These are phyloP conservation scores for Litocranius walleri DNA, from an alignment of 2,113 vertebrate species.

Conservation along the genomic window DNA sequence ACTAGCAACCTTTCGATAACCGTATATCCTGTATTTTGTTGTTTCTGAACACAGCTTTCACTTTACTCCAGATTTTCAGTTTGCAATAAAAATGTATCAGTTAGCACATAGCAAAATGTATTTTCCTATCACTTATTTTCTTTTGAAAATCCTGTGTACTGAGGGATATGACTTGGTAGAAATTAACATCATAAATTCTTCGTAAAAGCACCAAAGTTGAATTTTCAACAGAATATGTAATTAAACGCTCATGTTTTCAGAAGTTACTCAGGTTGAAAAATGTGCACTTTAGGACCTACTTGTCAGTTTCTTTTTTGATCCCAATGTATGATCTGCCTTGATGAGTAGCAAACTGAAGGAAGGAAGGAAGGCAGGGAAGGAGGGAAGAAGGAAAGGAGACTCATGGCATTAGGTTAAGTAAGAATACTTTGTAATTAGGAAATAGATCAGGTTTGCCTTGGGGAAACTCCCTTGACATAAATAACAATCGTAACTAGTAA, in stretches of 20 bases:
- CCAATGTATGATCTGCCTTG: background rate
- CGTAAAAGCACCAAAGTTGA: background rate
- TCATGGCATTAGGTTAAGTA: background rate
- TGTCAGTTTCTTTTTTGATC: slow-evolving; percentile 26
- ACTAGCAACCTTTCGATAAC: background rate
- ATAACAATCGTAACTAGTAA: background rate
- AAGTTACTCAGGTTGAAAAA: slow-evolving; percentile 20
- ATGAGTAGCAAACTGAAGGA: background rate
- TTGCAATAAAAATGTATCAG: background rate
- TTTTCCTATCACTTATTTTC: background rate
- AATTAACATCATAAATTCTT: background rate
- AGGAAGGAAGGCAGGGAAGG: background rate
- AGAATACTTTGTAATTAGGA: background rate
- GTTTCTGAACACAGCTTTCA: background rate
- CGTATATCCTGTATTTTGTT: background rate
- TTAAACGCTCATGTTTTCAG: background rate
- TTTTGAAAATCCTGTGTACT: background rate
- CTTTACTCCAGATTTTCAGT: slow-evolving; percentile 15
- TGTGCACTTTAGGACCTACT: background rate
- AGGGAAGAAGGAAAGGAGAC: background rate
- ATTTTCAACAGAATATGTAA: slow-evolving; percentile 16
- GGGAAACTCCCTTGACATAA: background rate
- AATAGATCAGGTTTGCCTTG: background rate
- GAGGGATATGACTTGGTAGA: background rate
- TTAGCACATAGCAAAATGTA: background rate